phyloP scores from a whole-genome alignment of 2,888 invertebrate genomes.

The Drosophila picticornis region DNA sequence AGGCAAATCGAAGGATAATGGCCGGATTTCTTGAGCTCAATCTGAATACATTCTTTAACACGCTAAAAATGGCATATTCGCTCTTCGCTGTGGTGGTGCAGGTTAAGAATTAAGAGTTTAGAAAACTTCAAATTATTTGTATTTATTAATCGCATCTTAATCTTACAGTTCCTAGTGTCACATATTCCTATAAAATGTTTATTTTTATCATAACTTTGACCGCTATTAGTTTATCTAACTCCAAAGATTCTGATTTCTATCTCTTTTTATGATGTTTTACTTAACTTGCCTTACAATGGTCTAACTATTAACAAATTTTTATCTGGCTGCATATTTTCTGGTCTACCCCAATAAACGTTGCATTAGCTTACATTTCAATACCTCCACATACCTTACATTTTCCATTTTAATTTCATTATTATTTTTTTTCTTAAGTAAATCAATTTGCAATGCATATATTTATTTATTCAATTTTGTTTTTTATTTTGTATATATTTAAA shows the following conservation, averaged over 20 bases:
- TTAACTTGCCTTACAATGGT: background rate
- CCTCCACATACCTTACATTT: background rate
- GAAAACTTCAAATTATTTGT: background rate
- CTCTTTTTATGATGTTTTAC: background rate
- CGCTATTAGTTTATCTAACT: background rate
- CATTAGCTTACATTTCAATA: background rate
- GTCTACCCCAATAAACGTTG: background rate
- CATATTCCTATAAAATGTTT: background rate
- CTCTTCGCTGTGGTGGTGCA: constrained; percentile 61
- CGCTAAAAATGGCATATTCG: constrained; percentile 71
- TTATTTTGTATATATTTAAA: background rate
- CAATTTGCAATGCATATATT: too few species aligned
- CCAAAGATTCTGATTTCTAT: constrained; percentile 5
- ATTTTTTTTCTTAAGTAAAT: background rate
- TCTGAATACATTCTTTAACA: constrained; percentile 59
- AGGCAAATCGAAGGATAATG: constrained; percentile 21
- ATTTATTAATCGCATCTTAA: background rate
- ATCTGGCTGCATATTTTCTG: background rate
- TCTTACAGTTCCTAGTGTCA: background rate
- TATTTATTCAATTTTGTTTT: background rate
- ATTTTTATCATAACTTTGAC: background rate
- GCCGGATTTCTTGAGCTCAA: constrained; percentile 59
- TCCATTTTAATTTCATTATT: background rate
- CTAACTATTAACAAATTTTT: background rate
- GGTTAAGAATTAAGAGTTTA: constrained; percentile 50